These are phyloP conservation scores for Drosophila pectinifera DNA, from an alignment of 1,140 invertebrate genomes.

Conservation along the genomic window DNA sequence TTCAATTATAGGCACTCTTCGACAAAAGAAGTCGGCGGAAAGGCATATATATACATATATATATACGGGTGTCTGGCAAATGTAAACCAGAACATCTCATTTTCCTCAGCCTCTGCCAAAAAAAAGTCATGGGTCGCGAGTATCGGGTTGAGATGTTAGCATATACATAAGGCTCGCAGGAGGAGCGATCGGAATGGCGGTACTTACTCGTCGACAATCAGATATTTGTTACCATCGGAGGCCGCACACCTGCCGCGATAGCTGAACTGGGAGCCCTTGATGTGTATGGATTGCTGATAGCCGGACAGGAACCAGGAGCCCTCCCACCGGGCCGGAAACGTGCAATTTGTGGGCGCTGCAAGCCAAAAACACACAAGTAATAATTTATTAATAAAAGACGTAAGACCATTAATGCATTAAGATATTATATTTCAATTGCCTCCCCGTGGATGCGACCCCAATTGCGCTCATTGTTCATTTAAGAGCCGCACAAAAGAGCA, in stretches of 20 bases:
- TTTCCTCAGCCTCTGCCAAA: conserved; percentile 31
- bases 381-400: conserved; percentile 69
- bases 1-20: conserved; percentile 76
- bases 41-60: conserved; percentile 22
- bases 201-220: conserved; percentile 93
- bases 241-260: conserved; percentile 92
- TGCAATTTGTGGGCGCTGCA: conserved; percentile 88
- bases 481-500: conserved; percentile 46
- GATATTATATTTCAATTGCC: conserved; percentile 65
- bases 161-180: conserved; percentile 47
- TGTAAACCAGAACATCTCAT: conserved; percentile 46
- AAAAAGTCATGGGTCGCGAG: conserved; percentile 42
- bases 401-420: conserved; percentile 55
- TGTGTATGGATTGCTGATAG: conserved; percentile 91
- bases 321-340: conserved; percentile 91
- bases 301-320: conserved; percentile 94
- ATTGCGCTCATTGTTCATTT: conserved; percentile 80
- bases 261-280: conserved; percentile 91
- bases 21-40: conserved; percentile 51
- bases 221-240: conserved; percentile 93
- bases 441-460: conserved; percentile 65
- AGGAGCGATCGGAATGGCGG: not conserved
- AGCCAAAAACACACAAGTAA: conserved; percentile 45
- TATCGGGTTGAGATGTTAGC: conserved; percentile 64
- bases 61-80: conserved; percentile 15